Conservation (phyloP, 2,888 invertebrate species). For the Xylota segnis region DNA sequence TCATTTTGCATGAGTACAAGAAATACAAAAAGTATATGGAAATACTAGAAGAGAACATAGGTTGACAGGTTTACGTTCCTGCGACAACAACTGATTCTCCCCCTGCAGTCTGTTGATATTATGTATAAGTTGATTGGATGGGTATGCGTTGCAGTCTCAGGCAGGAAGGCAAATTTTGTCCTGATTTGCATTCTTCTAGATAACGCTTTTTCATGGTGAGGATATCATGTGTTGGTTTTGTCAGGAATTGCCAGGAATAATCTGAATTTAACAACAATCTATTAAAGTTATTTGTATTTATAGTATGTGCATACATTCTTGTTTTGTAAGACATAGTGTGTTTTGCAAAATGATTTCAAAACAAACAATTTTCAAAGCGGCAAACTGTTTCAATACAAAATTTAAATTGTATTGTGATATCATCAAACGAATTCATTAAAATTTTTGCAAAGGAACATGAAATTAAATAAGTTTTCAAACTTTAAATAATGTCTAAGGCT, state of each 20-base stretch:
- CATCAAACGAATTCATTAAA: no score
- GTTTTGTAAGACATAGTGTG: no score
- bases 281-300: not conserved
- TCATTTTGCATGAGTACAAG: constrained; percentile 38
- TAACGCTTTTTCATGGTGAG: constrained; percentile 9
- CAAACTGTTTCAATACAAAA: no score
- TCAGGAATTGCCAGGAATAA: constrained; percentile 20
- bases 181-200: constrained; percentile 65
- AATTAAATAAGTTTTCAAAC: no score
- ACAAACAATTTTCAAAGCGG: no score
- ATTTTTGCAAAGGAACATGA: no score
- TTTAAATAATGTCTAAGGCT: no score
- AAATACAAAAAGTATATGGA: constrained; percentile 30
- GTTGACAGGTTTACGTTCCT: constrained; percentile 58
- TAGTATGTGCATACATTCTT: no score
- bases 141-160: constrained; percentile 19
- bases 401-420: no score
- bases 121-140: constrained; percentile 35
- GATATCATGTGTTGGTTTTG: not conserved
- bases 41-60: constrained; percentile 38
- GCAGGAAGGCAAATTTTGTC: constrained; percentile 35
- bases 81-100: constrained; percentile 40
- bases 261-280: not conserved
- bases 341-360: no score
- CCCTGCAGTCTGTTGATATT: constrained; percentile 65